These are phyloP conservation scores for Merops nubicus DNA, from an alignment of 2,113 vertebrate genomes.

Conservation along the genomic window DNA sequence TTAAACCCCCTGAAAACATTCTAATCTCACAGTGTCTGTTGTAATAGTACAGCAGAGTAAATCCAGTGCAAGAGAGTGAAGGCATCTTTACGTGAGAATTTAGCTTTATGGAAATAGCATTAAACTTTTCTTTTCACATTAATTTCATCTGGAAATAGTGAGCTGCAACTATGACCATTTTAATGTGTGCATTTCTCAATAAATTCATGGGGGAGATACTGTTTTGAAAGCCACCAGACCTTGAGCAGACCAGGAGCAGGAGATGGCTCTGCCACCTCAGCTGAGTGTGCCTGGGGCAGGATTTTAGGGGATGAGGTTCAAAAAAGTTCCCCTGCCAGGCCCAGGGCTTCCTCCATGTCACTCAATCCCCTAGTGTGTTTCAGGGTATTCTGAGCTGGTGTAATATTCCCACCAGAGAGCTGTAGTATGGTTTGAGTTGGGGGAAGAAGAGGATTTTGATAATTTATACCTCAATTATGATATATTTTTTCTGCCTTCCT, in stretches of 20 bases:
- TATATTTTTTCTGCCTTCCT: neutral
- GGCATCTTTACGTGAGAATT: neutral
- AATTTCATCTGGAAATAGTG: neutral
- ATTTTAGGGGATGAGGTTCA: neutral
- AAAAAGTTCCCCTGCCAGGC: neutral
- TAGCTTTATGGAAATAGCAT: neutral
- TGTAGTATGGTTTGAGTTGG: neutral
- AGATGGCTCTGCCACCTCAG: neutral
- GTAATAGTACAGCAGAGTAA: neutral
- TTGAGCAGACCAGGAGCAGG: neutral
- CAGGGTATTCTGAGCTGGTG: neutral
- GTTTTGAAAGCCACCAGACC: neutral
- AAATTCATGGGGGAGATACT: neutral
- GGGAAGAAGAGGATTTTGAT: neutral
- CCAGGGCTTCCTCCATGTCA: accelerated
- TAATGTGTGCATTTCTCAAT: neutral
- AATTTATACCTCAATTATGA: neutral
- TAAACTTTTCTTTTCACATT: neutral
- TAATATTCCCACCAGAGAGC: neutral
- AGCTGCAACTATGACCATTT: neutral
- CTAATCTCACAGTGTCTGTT: too few species aligned
- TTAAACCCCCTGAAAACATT: neutral
- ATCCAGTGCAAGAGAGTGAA: neutral
- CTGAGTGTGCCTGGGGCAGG: neutral
- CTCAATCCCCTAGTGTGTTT: neutral